These are phyloP conservation scores for Rhinoptilus africanus DNA, from an alignment of 2,113 vertebrate genomes.

Conservation along the genomic window DNA sequence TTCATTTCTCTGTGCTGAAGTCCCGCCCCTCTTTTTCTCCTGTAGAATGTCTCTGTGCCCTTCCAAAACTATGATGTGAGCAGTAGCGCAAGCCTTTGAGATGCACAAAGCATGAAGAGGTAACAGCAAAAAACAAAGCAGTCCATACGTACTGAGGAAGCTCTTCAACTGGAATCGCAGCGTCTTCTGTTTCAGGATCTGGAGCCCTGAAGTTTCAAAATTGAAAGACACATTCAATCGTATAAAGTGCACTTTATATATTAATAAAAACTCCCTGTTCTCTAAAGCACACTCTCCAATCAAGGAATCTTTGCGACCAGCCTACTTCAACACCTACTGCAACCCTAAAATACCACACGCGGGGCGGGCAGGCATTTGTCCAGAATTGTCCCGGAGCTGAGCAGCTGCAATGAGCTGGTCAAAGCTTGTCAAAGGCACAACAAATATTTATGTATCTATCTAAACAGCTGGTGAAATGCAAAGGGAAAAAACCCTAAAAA, in stretches of 20 bases:
- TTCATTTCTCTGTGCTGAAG: not conserved
- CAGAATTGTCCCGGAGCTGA: not conserved
- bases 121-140: not conserved
- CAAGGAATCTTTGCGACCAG: not conserved
- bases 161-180: slow-evolving; percentile 83
- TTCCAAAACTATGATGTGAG: not conserved
- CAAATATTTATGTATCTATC: not conserved
- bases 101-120: not conserved
- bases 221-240: not conserved
- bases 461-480: not conserved
- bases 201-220: slow-evolving; percentile 78
- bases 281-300: not conserved
- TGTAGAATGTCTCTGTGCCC: not conserved
- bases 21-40: not conserved
- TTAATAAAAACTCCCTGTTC: not conserved
- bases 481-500: not conserved
- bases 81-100: not conserved
- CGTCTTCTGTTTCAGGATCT: slow-evolving; percentile 79
- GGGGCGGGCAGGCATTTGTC: not conserved
- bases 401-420: not conserved
- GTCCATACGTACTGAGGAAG: slow-evolving; percentile 83
- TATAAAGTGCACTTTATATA: not conserved
- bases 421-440: not conserved
- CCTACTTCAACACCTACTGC: not conserved
- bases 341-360: not conserved